Conservation (phyloP, 1,140 invertebrate genomes). For the Diploscapter pachys region DNA sequence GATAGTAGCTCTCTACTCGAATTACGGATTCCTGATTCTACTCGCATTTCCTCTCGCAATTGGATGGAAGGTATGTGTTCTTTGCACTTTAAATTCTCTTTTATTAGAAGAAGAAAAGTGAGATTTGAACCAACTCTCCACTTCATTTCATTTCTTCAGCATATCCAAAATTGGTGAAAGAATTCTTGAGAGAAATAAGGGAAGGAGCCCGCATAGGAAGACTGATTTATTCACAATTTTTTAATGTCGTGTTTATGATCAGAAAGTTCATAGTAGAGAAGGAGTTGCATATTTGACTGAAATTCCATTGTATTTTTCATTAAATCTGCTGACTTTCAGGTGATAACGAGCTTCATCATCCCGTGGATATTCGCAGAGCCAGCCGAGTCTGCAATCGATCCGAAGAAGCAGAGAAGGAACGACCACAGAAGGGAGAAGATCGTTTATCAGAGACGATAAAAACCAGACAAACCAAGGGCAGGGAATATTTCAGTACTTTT, state of each 20-base stretch:
- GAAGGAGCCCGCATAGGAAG: neutral
- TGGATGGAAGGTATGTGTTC: slow-evolving; percentile 49
- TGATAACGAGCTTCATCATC: too few species aligned
- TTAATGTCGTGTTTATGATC: neutral
- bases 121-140: too few species aligned
- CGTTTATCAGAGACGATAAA: too few species aligned
- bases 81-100: neutral
- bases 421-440: too few species aligned
- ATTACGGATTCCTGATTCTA: slow-evolving; percentile 46
- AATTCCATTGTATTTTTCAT: too few species aligned
- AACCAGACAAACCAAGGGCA: too few species aligned
- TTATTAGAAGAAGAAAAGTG: neutral
- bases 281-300: neutral
- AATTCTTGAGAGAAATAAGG: neutral
- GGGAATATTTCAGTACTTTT: too few species aligned
- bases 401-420: too few species aligned
- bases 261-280: neutral
- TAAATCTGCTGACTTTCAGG: too few species aligned
- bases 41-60: slow-evolving; percentile 44
- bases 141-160: neutral
- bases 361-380: too few species aligned
- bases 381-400: too few species aligned
- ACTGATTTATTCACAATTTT: neutral
- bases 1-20: slow-evolving; percentile 42
- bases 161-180: neutral